Evolutionary conservation across 2,888 invertebrate species (phyloP), one percentile per base, ranked within the genome.

Genomic region (Oscheius sp.): DNA sequence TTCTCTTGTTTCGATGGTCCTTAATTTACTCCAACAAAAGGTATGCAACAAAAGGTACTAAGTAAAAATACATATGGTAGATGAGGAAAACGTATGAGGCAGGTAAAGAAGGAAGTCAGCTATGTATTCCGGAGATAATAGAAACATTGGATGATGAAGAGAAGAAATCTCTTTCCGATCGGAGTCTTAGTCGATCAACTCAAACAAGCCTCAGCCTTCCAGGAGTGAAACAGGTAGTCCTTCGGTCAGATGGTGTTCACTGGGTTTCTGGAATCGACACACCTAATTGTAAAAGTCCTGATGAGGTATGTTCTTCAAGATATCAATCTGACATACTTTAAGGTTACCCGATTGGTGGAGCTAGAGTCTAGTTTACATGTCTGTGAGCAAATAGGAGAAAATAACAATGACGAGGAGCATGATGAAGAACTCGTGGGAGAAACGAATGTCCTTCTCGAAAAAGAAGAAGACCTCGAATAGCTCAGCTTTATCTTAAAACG

Each of bases 41-140:
- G 74, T 73, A 33, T n/a, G 33, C 12, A 2, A 6, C n/a, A n/a
- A n/a, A n/a, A n/a, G n/a, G n/a, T n/a, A n/a, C n/a, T n/a, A n/a
- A n/a, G n/a, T n/a, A n/a, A n/a, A n/a, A n/a, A n/a, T n/a, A n/a
- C n/a, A n/a, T n/a, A n/a, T n/a, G n/a, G n/a, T 67, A 78, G 75
- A 80, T 76, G 75, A 74, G 72, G 54, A 75, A 71, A 24, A 81
- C 81, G 2, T 81, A 81, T 61, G 81, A 81, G 49, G 77, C 80
- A 1, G 80, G 81, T 8, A 44, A 41, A 36, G 62, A 49, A 41
- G 67, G 30, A 44, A 59, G 59, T n/a, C 59, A 44, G 26, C 26
- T 59, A 28, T 41, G 59, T 28, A 59, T 59, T 41, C 59, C 59
- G 24, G 59, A 41, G n/a, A 59, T 59, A 41, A 30, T 59, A 49